Evolutionary conservation across 2,797 vertebrate genomes (phyloP).

Genomic region (Poeciliopsis presidionis): DNA sequence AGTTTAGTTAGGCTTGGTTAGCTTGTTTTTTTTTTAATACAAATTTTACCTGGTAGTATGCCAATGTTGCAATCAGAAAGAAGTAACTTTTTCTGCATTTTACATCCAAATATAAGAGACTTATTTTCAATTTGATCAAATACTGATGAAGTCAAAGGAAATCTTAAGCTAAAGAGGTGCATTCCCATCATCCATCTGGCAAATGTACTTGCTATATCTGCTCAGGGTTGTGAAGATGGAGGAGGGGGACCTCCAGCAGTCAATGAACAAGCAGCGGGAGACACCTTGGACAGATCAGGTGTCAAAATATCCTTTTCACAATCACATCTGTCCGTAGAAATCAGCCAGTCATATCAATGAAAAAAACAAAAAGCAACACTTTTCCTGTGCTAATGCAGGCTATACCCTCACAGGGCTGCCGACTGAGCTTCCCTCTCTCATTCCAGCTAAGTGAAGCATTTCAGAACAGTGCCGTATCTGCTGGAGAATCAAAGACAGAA

Average conservation of each 20-base stretch:
- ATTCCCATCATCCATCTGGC: not conserved
- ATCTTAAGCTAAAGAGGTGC: not conserved
- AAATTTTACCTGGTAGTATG: not conserved
- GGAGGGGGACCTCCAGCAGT: not conserved
- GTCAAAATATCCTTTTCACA: conserved; percentile 3
- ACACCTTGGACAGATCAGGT: not conserved
- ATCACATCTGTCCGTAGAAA: not conserved
- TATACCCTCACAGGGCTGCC: conserved; percentile 41
- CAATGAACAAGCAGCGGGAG: not conserved
- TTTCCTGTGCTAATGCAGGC: conserved; percentile 15
- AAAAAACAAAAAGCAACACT: not conserved
- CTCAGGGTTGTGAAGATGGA: not conserved
- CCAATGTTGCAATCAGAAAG: not conserved
- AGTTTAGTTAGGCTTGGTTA: not conserved
- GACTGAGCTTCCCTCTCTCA: conserved; percentile 6
- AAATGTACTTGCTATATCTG: not conserved
- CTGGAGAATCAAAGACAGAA: conserved; percentile 47
- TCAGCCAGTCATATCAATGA: conserved; percentile 1
- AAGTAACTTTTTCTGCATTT: not conserved
- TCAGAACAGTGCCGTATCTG: conserved; percentile 40
- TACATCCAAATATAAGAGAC: not conserved
- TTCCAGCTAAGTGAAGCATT: conserved; percentile 41
- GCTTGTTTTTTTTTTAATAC: not conserved
- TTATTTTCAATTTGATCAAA: not conserved
- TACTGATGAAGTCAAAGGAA: not conserved